Conservation (phyloP, 2,797 vertebrate species). For the Meda fulgida region DNA sequence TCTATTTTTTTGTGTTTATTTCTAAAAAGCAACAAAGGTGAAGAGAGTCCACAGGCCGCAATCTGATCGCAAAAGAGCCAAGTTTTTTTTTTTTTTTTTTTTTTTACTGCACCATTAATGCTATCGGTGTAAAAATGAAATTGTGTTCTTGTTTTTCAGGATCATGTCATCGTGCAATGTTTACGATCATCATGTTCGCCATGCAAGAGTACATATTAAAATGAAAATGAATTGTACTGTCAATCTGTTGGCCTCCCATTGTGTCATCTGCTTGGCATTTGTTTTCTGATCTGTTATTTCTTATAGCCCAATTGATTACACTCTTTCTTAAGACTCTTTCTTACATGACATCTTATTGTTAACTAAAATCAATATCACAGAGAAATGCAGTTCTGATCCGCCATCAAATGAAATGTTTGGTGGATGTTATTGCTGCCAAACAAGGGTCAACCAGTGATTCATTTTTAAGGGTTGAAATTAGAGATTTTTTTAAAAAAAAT, state of each 20-base stretch:
- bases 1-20: conserved; percentile 36
- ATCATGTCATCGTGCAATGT: conserved; percentile 7
- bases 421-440: background rate
- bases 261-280: background rate
- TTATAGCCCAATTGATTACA: background rate
- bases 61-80: conserved; percentile 42
- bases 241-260: background rate
- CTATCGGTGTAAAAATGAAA: background rate
- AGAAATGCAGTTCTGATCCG: background rate
- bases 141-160: conserved; percentile 2
- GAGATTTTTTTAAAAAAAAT: too few species aligned
- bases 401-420: background rate
- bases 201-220: conserved; percentile 11
- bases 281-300: background rate
- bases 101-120: conserved; percentile 16
- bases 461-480: background rate
- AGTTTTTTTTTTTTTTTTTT: background rate
- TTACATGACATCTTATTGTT: background rate
- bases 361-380: conserved; percentile 10
- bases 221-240: conserved; percentile 22
- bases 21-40: conserved; percentile 64
- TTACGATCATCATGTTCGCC: too few species aligned
- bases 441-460: background rate
- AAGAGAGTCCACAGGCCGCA: conserved; percentile 43
- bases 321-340: background rate